A percentile compares a stretch with the other conserved stretches of the same genome.
phyloP scores from a whole-genome alignment of 2,797 vertebrate genomes.

The Botia kubotai region DNA sequence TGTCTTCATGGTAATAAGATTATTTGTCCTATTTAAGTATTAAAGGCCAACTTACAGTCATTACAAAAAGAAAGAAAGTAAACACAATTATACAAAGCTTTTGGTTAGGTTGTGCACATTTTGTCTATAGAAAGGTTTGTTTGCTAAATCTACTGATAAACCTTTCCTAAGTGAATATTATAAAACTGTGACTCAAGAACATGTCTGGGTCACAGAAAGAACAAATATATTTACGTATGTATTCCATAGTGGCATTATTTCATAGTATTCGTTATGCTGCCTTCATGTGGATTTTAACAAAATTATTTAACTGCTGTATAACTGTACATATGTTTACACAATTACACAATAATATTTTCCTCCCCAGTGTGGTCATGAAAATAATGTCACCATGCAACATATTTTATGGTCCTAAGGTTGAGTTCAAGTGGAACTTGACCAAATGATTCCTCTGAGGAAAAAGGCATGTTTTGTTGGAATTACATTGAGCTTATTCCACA shows the following conservation, averaged over 20 bases:
- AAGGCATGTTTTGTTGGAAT: neutral
- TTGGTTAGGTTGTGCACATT: conserved; percentile 12
- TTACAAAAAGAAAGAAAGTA: neutral
- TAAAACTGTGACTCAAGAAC: neutral
- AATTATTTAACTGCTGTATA: no score
- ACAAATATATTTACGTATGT: neutral
- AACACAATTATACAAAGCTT: neutral
- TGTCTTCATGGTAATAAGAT: neutral
- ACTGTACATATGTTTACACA: no score
- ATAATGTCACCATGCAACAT: neutral
- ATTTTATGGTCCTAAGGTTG: neutral
- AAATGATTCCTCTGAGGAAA: neutral
- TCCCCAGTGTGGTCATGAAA: neutral
- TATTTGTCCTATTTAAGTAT: neutral
- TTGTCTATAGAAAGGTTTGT: neutral
- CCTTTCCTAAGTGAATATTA: neutral
- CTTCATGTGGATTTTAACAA: no score
- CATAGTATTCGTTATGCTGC: no score
- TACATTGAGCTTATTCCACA: neutral
- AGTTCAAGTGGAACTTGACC: neutral
- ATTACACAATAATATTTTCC: no score
- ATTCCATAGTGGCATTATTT: neutral
- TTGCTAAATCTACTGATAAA: neutral
- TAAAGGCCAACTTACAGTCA: neutral
- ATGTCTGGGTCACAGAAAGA: neutral